These are phyloP conservation scores for Mormyrus iriodes DNA, from an alignment of 2,113 vertebrate genomes.

Conservation along the genomic window DNA sequence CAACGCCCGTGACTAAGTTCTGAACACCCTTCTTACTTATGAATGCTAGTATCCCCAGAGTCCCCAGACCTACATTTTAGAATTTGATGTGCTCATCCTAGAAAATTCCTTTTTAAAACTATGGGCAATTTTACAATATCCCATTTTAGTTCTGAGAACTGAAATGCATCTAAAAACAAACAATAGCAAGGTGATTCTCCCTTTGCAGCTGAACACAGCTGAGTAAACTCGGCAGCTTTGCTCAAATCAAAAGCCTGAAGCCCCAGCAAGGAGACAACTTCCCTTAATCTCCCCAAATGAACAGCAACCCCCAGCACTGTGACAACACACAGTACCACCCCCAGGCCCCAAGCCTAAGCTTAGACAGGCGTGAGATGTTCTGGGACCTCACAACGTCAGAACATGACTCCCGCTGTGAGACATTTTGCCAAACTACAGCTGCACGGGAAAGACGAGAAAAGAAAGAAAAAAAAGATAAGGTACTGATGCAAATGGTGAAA, in stretches of 20 bases:
- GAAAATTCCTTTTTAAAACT: not conserved
- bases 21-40: not conserved
- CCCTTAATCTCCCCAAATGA: not conserved
- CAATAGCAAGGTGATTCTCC: not conserved
- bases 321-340: not conserved
- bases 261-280: not conserved
- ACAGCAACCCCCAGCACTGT: not conserved
- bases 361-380: not conserved
- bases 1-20: not conserved
- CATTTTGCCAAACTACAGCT: not conserved
- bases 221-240: slow-evolving; percentile 7
- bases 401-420: slow-evolving; percentile 1
- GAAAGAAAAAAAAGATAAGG: not conserved
- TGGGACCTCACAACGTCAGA: slow-evolving; percentile 18
- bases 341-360: not conserved
- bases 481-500: slow-evolving; percentile 2
- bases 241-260: slow-evolving; percentile 5
- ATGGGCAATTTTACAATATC: not conserved
- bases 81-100: too few relatives aligned
- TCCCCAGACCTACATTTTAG: not conserved
- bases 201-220: not conserved
- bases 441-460: not conserved
- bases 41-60: not conserved
- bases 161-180: not conserved
- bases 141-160: not conserved